Conservation (phyloP, 2,888 invertebrate genomes). For the Lamproptera curius region DNA sequence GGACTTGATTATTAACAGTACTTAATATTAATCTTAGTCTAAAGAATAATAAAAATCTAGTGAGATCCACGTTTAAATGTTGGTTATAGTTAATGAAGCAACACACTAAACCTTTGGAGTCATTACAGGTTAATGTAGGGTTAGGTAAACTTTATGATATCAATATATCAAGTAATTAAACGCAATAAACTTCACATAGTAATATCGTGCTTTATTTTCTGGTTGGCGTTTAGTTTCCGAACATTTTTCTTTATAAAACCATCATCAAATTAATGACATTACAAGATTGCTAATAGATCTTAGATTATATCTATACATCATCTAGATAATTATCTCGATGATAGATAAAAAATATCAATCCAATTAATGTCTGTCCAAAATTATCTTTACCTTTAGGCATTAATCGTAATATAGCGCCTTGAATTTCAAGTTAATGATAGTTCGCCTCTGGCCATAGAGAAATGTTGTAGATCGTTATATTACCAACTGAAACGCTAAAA, state of each 20-base stretch:
- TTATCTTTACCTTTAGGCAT: not conserved
- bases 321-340: no score
- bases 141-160: not conserved
- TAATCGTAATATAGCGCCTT: slow-evolving; percentile 4
- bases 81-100: not conserved
- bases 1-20: not conserved
- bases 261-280: no score
- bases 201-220: not conserved
- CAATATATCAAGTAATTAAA: not conserved
- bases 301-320: no score
- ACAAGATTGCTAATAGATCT: no score
- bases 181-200: no score
- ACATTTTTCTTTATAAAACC: no score
- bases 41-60: not conserved
- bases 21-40: not conserved
- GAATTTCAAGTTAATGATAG: slow-evolving; percentile 1
- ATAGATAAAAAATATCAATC: no score
- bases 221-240: no score
- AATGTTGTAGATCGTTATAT: slow-evolving; percentile 4
- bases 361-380: slow-evolving; percentile 10
- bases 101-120: not conserved
- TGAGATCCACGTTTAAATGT: not conserved
- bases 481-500: slow-evolving; percentile 11
- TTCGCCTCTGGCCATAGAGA: slow-evolving; percentile 12
- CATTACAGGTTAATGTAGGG: not conserved